A percentile compares a stretch with the other conserved stretches of the same genome.
phyloP scores from a whole-genome alignment of 2,797 vertebrate species.

The Cossypha niveicapilla region DNA sequence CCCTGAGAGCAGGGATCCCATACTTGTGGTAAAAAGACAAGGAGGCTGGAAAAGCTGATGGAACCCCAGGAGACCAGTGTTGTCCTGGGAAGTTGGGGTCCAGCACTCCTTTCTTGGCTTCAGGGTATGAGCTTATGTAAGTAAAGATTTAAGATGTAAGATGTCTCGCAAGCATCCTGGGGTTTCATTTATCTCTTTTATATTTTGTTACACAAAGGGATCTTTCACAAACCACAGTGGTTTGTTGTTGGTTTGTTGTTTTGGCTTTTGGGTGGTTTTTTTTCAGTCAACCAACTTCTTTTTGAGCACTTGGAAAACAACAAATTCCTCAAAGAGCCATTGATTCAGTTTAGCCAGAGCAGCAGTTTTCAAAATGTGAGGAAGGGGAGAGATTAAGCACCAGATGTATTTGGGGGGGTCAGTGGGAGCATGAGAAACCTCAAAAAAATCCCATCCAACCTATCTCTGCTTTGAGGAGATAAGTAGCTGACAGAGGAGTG shows the following conservation, averaged over 20 bases:
- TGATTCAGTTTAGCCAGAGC: background rate
- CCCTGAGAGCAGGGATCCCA: fast-evolving
- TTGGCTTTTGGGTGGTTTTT: background rate
- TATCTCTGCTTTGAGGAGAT: background rate
- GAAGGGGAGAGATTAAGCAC: background rate
- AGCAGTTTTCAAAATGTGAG: background rate
- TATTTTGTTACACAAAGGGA: background rate
- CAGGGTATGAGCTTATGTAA: background rate
- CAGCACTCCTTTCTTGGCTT: background rate
- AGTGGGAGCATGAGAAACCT: background rate
- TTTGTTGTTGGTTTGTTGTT: background rate
- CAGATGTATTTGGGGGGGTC: background rate
- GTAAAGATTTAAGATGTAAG: background rate
- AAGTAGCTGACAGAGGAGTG: background rate
- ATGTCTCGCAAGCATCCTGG: background rate
- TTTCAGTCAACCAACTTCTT: background rate
- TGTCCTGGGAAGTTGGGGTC: background rate
- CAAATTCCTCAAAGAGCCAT: background rate
- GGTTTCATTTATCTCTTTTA: background rate
- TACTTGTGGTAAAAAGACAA: background rate
- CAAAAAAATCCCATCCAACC: background rate
- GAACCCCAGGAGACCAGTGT: fast-evolving
- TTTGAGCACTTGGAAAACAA: background rate
- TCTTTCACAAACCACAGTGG: background rate
- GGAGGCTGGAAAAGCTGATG: background rate